Evolutionary conservation across 2,113 vertebrate species (phyloP).

Genomic region (Ptychochromis oligacanthus): DNA sequence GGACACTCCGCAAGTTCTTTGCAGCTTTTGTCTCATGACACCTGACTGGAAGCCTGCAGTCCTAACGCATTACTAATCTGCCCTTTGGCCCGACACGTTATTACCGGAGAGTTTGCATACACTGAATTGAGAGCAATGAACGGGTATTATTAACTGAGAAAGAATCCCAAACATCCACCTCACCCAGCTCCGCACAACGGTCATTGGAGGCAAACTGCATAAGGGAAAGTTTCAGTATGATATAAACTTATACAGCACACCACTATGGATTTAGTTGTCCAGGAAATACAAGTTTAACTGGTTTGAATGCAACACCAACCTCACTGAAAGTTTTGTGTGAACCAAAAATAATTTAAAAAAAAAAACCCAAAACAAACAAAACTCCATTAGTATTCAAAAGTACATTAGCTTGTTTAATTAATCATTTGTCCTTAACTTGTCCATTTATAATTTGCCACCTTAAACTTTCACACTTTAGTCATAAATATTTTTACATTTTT

Average conservation of each 20-base stretch:
- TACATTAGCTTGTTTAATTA: neutral
- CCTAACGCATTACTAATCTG: constrained; percentile 38
- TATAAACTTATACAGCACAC: neutral
- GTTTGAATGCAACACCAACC: neutral
- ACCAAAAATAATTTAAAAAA: neutral
- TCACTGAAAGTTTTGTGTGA: neutral
- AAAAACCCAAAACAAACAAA: too few species aligned
- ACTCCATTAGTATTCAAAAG: too few species aligned
- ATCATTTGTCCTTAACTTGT: neutral
- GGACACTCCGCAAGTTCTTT: constrained; percentile 29
- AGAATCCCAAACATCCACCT: constrained; percentile 59
- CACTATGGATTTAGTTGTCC: neutral
- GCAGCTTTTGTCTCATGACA: constrained; percentile 46
- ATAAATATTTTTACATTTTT: neutral
- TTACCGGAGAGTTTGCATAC: constrained; percentile 8
- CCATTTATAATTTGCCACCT: neutral
- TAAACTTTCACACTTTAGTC: neutral
- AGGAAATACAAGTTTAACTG: neutral
- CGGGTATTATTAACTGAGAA: constrained; percentile 40
- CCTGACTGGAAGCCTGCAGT: constrained; percentile 40
- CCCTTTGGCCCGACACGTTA: constrained; percentile 35
- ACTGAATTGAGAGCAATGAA: neutral
- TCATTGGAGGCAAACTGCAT: constrained; percentile 24
- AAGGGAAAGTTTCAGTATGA: neutral
- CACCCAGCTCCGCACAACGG: neutral